Conservation (phyloP, 2,888 invertebrate species). For the Deilephila elpenor region DNA sequence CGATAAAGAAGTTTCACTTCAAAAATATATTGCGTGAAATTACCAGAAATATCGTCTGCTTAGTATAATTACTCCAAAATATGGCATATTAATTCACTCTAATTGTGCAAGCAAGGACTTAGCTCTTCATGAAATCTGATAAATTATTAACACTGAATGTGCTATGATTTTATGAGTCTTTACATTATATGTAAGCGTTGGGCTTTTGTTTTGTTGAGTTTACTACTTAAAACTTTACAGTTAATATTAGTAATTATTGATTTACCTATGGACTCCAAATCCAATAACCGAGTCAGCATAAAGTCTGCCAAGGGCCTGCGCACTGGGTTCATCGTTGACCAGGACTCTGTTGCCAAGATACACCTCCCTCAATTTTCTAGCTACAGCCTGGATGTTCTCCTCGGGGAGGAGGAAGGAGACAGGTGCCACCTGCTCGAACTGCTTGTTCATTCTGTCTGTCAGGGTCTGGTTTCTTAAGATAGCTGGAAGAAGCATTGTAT, state of each 20-base stretch:
- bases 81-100: too few species aligned
- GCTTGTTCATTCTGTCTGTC: conserved; percentile 81
- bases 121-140: too few species aligned
- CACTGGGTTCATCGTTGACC: conserved; percentile 64
- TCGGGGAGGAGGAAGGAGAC: conserved; percentile 87
- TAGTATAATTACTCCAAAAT: too few species aligned
- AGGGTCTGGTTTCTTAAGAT: conserved; percentile 84
- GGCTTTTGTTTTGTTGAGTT: too few species aligned
- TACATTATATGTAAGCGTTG: too few species aligned
- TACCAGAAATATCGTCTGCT: too few species aligned
- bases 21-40: not conserved
- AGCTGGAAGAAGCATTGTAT: conserved; percentile 59
- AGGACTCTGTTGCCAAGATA: conserved; percentile 69
- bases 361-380: conserved; percentile 76
- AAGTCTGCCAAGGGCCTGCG: conserved; percentile 74
- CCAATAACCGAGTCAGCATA: conserved; percentile 86
- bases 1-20: too few species aligned
- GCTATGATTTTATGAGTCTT: too few species aligned
- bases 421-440: conserved; percentile 87
- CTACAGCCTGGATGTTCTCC: conserved; percentile 80
- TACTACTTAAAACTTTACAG: too few species aligned
- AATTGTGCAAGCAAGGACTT: too few species aligned
- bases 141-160: too few species aligned
- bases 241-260: not conserved
- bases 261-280: conserved; percentile 82